Percentiles rank a stretch among this genome's conserved stretches.
phyloP scores from a whole-genome alignment of 2,888 invertebrate species.

The Drosophila borealis region DNA sequence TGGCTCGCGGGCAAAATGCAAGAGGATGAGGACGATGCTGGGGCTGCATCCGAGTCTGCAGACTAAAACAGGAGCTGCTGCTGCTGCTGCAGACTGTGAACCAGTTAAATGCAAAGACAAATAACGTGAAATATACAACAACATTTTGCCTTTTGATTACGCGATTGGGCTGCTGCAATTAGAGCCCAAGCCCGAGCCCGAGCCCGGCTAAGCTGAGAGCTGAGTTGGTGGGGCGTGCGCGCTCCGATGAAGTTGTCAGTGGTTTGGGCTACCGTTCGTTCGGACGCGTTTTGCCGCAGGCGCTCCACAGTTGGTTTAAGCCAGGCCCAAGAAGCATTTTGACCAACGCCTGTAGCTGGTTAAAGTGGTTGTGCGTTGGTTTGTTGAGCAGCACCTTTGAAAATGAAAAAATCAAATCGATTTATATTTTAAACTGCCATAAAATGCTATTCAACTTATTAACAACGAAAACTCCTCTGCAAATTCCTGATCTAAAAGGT shows the following conservation, averaged over 20 bases:
- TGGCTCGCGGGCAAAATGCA: constrained; percentile 60
- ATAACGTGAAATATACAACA: constrained; percentile 62
- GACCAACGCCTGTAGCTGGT: constrained; percentile 7
- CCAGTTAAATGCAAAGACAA: constrained; percentile 73
- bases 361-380: constrained; percentile 37
- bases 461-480: neutral
- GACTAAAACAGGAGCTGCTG: constrained; percentile 11
- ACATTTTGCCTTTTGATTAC: constrained; percentile 65
- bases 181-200: constrained; percentile 28
- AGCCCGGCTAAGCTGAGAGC: constrained; percentile 1
- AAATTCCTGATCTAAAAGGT: neutral
- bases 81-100: constrained; percentile 24
- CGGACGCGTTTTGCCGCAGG: constrained; percentile 16
- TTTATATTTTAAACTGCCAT: neutral
- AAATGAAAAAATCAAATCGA: constrained; percentile 28
- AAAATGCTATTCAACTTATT: neutral
- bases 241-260: constrained; percentile 77
- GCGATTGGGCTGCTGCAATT: constrained; percentile 62
- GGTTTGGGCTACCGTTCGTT: constrained; percentile 67
- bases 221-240: constrained; percentile 50
- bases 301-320: constrained; percentile 51
- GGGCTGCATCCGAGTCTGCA: neutral
- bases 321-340: constrained; percentile 44
- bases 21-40: constrained; percentile 10
- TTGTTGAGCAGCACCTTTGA: constrained; percentile 31